phyloP scores from a whole-genome alignment of 1,140 invertebrate species.

The Battus philenor region DNA sequence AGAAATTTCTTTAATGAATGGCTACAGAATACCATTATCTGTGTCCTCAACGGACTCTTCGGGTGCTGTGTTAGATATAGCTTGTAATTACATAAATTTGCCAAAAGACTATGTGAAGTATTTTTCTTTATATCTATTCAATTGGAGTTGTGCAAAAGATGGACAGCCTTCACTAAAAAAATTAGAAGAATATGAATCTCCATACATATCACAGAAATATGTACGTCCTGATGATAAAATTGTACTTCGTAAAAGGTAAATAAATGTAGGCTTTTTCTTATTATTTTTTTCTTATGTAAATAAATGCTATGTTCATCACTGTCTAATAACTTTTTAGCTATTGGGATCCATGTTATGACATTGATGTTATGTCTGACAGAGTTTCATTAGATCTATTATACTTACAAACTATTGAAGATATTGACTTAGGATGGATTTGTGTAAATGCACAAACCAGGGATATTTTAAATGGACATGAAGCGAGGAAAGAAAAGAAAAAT shows the following conservation, averaged over 20 bases:
- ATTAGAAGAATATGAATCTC: slow-evolving; percentile 97
- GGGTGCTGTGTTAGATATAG: slow-evolving; percentile 87
- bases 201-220: slow-evolving; percentile 90
- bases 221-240: slow-evolving; percentile 81
- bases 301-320: too few relatives aligned
- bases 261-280: slow-evolving; percentile 1
- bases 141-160: slow-evolving; percentile 83
- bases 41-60: slow-evolving; percentile 89
- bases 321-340: slow-evolving; percentile 79
- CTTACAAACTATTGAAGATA: slow-evolving; percentile 89
- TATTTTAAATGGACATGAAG: slow-evolving; percentile 82
- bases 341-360: slow-evolving; percentile 92
- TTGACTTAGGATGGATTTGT: slow-evolving; percentile 90
- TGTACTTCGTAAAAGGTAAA: slow-evolving; percentile 84
- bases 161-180: slow-evolving; percentile 87
- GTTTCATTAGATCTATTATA: slow-evolving; percentile 92
- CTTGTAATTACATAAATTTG: slow-evolving; percentile 85
- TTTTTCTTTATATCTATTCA: slow-evolving; percentile 92
- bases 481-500: slow-evolving; percentile 88
- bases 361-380: slow-evolving; percentile 86
- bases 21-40: slow-evolving; percentile 88
- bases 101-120: slow-evolving; percentile 87
- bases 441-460: slow-evolving; percentile 82
- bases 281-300: too few relatives aligned
- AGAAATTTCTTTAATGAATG: slow-evolving; percentile 90